Percentiles rank a stretch among this genome's conserved stretches.
Evolutionary conservation across 2,797 vertebrate species (phyloP).

Genomic region (Crypturellus tataupa): DNA sequence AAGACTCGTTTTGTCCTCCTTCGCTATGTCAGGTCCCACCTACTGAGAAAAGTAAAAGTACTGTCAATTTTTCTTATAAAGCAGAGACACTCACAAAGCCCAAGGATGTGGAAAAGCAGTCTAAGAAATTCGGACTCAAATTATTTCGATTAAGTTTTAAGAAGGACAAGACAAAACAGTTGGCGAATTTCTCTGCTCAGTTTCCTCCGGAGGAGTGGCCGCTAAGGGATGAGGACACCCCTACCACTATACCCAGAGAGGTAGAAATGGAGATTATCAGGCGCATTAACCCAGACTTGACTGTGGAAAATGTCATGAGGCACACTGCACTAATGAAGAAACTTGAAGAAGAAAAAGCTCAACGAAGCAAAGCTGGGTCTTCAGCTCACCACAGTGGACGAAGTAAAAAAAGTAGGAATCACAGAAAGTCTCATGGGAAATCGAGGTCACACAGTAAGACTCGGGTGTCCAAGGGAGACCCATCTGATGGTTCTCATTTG

Average conservation of each 20-base stretch:
- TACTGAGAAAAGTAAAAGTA: slow-evolving; percentile 94
- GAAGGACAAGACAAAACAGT: slow-evolving; percentile 96
- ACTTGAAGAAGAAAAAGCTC: slow-evolving; percentile 96
- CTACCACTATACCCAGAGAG: slow-evolving; percentile 91
- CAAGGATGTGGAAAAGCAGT: slow-evolving; percentile 90
- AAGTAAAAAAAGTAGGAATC: slow-evolving; percentile 92
- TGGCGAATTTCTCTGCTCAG: slow-evolving; percentile 96
- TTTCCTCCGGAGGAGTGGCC: slow-evolving; percentile 99
- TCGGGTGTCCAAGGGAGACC: slow-evolving; percentile 91
- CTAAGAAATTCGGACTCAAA: slow-evolving; percentile 96
- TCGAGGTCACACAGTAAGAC: slow-evolving; percentile 97
- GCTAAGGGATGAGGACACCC: slow-evolving; percentile 92
- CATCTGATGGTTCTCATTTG: slow-evolving; percentile 90
- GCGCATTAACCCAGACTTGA: slow-evolving; percentile 97
- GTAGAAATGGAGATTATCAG: slow-evolving; percentile 98
- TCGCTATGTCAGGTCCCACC: slow-evolving; percentile 87
- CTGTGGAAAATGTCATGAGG: slow-evolving; percentile 95
- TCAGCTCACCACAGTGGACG: slow-evolving; percentile 94
- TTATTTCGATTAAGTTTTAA: slow-evolving; percentile 98
- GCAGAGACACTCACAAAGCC: slow-evolving; percentile 93
- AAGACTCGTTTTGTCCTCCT: slow-evolving; percentile 87
- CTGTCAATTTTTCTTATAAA: slow-evolving; percentile 94
- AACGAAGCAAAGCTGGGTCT: slow-evolving; percentile 92
- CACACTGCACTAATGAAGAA: slow-evolving; percentile 99
- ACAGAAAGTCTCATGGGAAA: slow-evolving; percentile 93